phyloP scores from a whole-genome alignment of 2,113 vertebrate genomes.

The Mus musculus region DNA sequence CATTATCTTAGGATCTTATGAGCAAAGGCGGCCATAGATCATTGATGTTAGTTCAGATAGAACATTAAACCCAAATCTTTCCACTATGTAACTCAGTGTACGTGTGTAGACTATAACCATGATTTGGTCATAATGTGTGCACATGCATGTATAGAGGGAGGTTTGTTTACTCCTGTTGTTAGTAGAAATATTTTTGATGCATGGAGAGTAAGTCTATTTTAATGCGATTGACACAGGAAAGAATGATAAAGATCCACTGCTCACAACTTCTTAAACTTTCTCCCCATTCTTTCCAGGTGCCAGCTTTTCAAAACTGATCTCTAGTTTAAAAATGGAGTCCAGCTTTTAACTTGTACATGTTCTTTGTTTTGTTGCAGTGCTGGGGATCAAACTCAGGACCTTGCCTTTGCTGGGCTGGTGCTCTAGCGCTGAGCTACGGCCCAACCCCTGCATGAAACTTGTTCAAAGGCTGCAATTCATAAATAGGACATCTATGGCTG shows the following conservation, averaged over 20 bases:
- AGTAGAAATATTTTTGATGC: neutral
- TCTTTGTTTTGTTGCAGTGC: neutral
- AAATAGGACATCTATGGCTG: neutral
- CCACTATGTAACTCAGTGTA: neutral
- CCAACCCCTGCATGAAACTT: too few relatives aligned
- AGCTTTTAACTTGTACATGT: neutral
- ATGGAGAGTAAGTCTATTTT: neutral
- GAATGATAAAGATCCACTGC: neutral
- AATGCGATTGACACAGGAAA: neutral
- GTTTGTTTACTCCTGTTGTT: neutral
- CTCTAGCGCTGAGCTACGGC: neutral
- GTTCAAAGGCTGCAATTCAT: neutral
- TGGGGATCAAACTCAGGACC: neutral
- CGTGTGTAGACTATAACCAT: neutral
- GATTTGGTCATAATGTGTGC: neutral
- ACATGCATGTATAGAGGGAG: neutral
- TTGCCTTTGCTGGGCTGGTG: neutral
- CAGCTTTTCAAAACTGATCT: constrained; percentile 5
- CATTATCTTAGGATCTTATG: neutral
- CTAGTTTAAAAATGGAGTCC: neutral
- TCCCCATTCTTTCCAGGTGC: neutral
- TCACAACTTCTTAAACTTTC: neutral
- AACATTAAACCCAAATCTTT: neutral
- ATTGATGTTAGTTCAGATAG: neutral
- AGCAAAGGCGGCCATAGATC: neutral